Percentiles rank a stretch among this genome's conserved stretches.
Conservation (phyloP, 2,888 invertebrate species). For the Meghimatium bilineatum region DNA sequence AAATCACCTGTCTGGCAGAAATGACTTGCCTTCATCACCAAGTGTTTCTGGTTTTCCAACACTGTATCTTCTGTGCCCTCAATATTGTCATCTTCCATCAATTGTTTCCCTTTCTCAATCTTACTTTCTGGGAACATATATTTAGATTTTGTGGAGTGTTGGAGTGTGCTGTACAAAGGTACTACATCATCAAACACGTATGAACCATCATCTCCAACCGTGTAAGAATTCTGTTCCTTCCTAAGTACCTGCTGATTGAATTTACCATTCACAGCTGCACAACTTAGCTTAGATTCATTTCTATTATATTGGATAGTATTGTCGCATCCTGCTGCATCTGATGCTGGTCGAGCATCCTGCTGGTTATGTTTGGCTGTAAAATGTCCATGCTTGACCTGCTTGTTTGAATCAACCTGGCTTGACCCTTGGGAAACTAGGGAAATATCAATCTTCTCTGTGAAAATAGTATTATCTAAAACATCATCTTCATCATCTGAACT, state of each 20-base stretch:
- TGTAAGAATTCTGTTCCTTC: neutral
- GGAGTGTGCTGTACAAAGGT: neutral
- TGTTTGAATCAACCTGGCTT: neutral
- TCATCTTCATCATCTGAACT: constrained; percentile 51
- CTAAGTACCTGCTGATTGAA: neutral
- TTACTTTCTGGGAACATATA: neutral
- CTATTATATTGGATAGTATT: too few species aligned
- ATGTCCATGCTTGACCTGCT: neutral
- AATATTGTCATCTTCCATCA: neutral
- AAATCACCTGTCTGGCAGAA: neutral
- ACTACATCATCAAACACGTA: neutral
- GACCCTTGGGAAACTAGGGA: neutral
- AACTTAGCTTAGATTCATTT: too few species aligned
- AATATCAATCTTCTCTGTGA: constrained; percentile 9
- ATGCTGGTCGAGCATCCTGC: neutral
- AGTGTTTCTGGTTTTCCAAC: neutral
- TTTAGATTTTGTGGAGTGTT: neutral
- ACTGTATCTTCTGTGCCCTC: neutral
- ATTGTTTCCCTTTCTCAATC: neutral
- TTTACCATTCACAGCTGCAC: neutral
- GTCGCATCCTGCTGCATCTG: neutral
- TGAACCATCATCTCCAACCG: neutral
- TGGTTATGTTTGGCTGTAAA: neutral
- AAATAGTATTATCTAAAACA: constrained; percentile 33
- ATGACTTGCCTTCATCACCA: neutral